Conservation (phyloP, 2,888 invertebrate genomes). For the Drosophila histrio region DNA sequence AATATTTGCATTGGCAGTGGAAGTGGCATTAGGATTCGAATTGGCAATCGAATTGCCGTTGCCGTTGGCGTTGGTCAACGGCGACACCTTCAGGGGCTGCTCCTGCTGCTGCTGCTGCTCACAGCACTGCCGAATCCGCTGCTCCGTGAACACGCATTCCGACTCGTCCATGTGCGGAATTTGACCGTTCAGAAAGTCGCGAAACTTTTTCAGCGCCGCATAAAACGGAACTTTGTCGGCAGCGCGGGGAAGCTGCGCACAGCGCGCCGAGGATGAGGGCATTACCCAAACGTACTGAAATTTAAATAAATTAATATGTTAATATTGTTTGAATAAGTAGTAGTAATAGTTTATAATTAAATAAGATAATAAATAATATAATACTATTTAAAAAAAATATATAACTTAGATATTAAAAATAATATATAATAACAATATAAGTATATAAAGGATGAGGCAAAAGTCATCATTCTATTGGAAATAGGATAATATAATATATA, state of each 20-base stretch:
- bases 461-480: too few relatives aligned
- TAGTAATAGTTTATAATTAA: not conserved
- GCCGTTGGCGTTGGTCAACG: not conserved
- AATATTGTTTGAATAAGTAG: too few relatives aligned
- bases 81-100: conserved; percentile 31
- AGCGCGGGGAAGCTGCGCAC: conserved; percentile 98
- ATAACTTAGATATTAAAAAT: not conserved
- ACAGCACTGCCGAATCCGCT: conserved; percentile 88
- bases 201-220: conserved; percentile 96
- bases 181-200: conserved; percentile 96
- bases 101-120: conserved; percentile 86
- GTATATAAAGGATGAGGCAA: too few relatives aligned
- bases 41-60: not conserved
- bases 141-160: conserved; percentile 93
- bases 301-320: not conserved
- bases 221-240: conserved; percentile 99
- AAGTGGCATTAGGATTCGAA: not conserved
- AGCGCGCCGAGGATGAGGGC: conserved; percentile 98
- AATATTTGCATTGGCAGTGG: not conserved
- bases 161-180: conserved; percentile 93
- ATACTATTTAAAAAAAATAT: not conserved
- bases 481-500: too few relatives aligned
- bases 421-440: too few relatives aligned
- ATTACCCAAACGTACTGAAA: conserved; percentile 98
- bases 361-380: not conserved